Evolutionary conservation across 2,113 vertebrate genomes (phyloP).

Genomic region (Chloebia gouldiae): DNA sequence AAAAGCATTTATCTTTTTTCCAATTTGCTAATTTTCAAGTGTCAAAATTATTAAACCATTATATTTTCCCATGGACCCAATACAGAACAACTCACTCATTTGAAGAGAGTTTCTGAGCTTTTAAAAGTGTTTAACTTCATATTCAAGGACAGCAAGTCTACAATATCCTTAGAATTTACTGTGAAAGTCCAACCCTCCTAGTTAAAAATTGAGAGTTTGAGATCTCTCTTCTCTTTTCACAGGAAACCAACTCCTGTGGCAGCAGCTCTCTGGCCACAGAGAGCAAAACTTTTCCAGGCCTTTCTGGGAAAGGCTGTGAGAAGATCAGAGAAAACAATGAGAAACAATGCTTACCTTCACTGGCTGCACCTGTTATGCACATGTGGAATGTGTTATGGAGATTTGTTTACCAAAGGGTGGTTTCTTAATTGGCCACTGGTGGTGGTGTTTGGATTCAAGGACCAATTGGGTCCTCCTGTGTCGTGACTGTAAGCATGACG

Average conservation of each 20-base stretch:
- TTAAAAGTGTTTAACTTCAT: rapidly evolving
- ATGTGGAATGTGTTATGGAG: no score
- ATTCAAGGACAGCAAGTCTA: not conserved
- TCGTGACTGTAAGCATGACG: no score
- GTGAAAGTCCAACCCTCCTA: rapidly evolving
- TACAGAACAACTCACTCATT: not conserved
- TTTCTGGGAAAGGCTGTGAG: no score
- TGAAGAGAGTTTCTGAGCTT: not conserved
- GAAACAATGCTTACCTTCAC: no score
- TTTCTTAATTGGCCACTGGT: no score
- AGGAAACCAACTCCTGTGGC: not conserved
- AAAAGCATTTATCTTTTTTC: not conserved
- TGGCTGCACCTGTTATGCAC: no score
- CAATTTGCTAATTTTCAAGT: not conserved
- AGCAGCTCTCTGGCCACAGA: no score
- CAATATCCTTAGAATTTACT: not conserved
- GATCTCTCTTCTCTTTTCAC: not conserved
- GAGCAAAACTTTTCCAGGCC: no score
- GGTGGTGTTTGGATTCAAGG: no score
- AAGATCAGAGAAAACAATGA: no score
- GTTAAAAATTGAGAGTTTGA: not conserved
- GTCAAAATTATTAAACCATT: not conserved
- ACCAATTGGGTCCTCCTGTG: no score
- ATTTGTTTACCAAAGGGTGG: no score
- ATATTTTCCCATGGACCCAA: not conserved